A percentile compares a stretch with the other conserved stretches of the same genome.
phyloP scores from a whole-genome alignment of 2,113 vertebrate species.

The Caracal caracal region DNA sequence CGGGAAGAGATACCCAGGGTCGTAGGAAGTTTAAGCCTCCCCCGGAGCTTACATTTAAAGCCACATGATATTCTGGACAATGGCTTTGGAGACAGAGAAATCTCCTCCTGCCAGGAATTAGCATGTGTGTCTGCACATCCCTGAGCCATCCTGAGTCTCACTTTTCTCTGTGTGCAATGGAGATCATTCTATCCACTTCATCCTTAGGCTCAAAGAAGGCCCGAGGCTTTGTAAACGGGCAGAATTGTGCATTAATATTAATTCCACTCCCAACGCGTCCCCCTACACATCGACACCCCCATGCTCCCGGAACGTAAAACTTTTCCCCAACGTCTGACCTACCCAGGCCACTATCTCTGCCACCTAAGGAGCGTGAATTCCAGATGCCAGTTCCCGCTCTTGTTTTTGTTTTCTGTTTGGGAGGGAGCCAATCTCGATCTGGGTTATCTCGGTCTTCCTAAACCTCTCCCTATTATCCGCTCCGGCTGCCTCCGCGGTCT shows the following conservation, averaged over 20 bases:
- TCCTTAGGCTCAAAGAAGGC: neutral
- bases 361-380: neutral
- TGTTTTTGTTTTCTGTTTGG: neutral
- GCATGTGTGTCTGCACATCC: neutral
- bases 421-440: neutral
- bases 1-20: neutral
- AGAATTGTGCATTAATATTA: neutral
- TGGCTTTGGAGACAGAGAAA: neutral
- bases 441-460: neutral
- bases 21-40: neutral
- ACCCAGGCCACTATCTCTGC: neutral
- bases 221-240: neutral
- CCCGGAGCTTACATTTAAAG: neutral
- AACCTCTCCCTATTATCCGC: neutral
- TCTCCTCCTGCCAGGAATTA: neutral
- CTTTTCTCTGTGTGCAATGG: neutral
- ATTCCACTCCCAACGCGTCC: neutral
- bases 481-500: neutral
- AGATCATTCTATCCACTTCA: neutral
- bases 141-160: neutral
- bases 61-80: neutral
- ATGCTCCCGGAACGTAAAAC: constrained; percentile 10
- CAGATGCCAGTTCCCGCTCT: neutral
- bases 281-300: neutral
- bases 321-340: constrained; percentile 43